Base-by-base conservation (phyloP, 2,888 invertebrate species). In the Trissonchulus sp. region DNA sequence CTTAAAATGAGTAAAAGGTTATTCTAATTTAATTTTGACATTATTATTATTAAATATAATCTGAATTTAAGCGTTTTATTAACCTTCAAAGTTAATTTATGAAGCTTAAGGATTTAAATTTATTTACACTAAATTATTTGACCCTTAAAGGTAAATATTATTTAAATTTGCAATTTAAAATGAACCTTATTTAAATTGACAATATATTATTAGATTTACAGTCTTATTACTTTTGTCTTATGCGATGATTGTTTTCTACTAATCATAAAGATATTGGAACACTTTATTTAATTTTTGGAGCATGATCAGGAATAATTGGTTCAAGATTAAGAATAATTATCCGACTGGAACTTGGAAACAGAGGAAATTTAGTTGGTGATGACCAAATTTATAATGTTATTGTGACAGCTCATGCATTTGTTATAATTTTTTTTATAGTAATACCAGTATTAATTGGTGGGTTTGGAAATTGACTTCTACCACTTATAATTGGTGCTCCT, bases 401-500 rank as follows among this genome's bases (percentile, higher is more conserved):
- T 87, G 90, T 92, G 0, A 92, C 91, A 38, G 89, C 90, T 8
- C 91, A 92, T 88, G 92, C 91, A 74, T 90, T 92, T 86, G 87
- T 92, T 84, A 92, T 92, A 89, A 91, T 91, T 90, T 92, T n/a
- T n/a, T 91, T 91, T 87, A 89, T 90, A 86, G 86, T 87, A 31
- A 87, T 87, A 76, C 87, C 86, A n/a, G 78, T 84, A 69, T 80
- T 86, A 76, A 85, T 86, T 80, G 92, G 92, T 75, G 91, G 92
- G 82, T 92, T 92, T 88, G 92, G 92, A 77, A 93, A 93, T 86
- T 92, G 91, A 89, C 82, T 92, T 84, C 86, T 92, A 0, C 92
- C 92, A 2, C 80, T 92, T 86, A 91, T 92, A 88, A 80, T 92
- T 82, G 90, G 90, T 78, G 89, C 90, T 0, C 91, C 91, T 1